phyloP scores from a whole-genome alignment of 2,888 invertebrate genomes.

The Leucophenga montana region DNA sequence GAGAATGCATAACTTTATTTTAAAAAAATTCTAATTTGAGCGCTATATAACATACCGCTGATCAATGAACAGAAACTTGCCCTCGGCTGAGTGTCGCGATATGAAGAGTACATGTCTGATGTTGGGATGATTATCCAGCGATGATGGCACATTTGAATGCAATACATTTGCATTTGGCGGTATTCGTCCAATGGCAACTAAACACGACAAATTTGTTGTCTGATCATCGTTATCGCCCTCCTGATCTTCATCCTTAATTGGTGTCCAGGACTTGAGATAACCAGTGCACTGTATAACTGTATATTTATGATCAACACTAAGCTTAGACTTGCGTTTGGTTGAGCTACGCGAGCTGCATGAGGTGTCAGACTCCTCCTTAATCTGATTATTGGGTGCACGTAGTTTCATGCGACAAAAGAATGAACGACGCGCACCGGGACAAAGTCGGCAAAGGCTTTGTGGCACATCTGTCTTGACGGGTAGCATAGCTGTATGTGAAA shows the following conservation, averaged over 20 bases:
- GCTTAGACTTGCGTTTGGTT: constrained; percentile 79
- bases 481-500: constrained; percentile 83
- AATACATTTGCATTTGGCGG: constrained; percentile 78
- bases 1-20: no score
- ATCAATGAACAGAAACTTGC: constrained; percentile 93
- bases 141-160: constrained; percentile 74
- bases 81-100: constrained; percentile 90
- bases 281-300: constrained; percentile 94
- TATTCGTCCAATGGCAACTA: constrained; percentile 89
- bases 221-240: constrained; percentile 77
- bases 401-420: constrained; percentile 96
- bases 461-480: constrained; percentile 91
- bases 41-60: constrained; percentile 79
- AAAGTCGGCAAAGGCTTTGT: constrained; percentile 83
- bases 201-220: constrained; percentile 83
- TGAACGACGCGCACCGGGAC: constrained; percentile 91
- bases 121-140: constrained; percentile 73
- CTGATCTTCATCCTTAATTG: constrained; percentile 82
- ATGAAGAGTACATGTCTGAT: constrained; percentile 82
- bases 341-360: constrained; percentile 74
- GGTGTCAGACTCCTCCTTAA: constrained; percentile 80
- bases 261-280: constrained; percentile 93
- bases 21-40: not conserved
- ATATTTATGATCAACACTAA: constrained; percentile 83
- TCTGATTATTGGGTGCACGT: constrained; percentile 77